Percentiles rank a stretch among this genome's conserved stretches.
phyloP scores from a whole-genome alignment of 2,888 invertebrate species.

The Lasioglossum calceatum region DNA sequence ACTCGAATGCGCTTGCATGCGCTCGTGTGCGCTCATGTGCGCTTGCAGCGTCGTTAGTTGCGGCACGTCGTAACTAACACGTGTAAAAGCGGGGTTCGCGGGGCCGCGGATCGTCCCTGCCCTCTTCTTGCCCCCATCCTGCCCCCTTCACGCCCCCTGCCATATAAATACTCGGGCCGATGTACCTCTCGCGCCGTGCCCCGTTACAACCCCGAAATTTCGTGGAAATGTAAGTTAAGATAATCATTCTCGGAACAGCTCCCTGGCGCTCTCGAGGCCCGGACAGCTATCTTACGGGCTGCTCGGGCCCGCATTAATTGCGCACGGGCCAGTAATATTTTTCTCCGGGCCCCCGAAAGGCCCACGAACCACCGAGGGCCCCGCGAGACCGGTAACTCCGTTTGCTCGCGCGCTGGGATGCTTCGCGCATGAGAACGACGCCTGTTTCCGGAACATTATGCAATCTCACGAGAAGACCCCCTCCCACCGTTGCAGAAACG shows the following conservation, averaged over 20 bases:
- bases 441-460: background rate
- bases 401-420: background rate
- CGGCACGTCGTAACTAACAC: conserved; percentile 72
- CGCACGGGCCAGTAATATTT: conserved; percentile 37
- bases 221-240: conserved; percentile 68
- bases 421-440: background rate
- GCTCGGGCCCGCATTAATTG: conserved; percentile 56
- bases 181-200: background rate
- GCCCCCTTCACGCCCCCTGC: conserved; percentile 31
- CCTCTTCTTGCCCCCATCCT: conserved; percentile 25
- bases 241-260: conserved; percentile 63
- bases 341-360: background rate
- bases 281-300: conserved; percentile 37
- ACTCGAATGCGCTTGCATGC: background rate
- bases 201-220: conserved; percentile 56
- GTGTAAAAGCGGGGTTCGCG: conserved; percentile 63
- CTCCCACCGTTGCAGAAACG: background rate
- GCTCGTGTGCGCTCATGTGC: conserved; percentile 18
- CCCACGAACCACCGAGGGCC: background rate
- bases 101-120: conserved; percentile 55
- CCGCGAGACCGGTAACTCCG: background rate
- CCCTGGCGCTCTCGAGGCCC: background rate
- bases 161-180: conserved; percentile 59
- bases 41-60: conserved; percentile 65
- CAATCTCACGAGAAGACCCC: background rate